Evolutionary conservation across 2,797 vertebrate species (phyloP), one percentile per base, ranked within the genome.

Genomic region (Synanceia verrucosa): DNA sequence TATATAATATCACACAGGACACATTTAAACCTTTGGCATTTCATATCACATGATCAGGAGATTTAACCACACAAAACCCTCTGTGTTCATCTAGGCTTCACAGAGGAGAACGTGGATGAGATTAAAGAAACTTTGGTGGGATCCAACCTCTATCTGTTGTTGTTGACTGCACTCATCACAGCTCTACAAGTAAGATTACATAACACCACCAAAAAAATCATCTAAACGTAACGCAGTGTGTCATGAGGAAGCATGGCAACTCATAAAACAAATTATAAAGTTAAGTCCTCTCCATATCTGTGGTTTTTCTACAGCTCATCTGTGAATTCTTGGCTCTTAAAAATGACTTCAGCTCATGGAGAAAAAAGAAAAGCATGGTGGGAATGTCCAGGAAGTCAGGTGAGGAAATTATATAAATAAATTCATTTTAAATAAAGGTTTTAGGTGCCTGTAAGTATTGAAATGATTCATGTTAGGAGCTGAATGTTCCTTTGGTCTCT

Each of bases 251-350:
- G 24, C 3, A 2, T 19, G 9, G 44, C 4, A 21, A 23, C 5
- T 46, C 5, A 0, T 16, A 28, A 33, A 21, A 19, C 16, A 43
- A 37, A 6, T 4, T 29, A 10, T 19, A 9, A 53, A 39, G 19
- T 51, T 18, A n/a, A 43, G 9, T 58, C 24, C 44, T 36, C 55
- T 48, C 37, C 1, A 9, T 2, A 1, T 26, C 31, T 39, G 29
- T 86, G 18, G 1, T 56, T 11, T 87, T n/a, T 73, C 84, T 86
- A 2, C 90, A 99, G 97, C 95, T 99, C 63, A 95, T 97, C 3
- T 99, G 98, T 93, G 97, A 99, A 85, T 96, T 97, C 67, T 89
- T 99, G 91, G 97, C 97, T 19, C 97, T 99, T 82, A 99, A 99
- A 94, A 99, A 98, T 53, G 97, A 99, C 74, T 93, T 99, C 82